Evolutionary conservation across 2,113 vertebrate species (phyloP).

Genomic region (Psilopsiagon aymara): DNA sequence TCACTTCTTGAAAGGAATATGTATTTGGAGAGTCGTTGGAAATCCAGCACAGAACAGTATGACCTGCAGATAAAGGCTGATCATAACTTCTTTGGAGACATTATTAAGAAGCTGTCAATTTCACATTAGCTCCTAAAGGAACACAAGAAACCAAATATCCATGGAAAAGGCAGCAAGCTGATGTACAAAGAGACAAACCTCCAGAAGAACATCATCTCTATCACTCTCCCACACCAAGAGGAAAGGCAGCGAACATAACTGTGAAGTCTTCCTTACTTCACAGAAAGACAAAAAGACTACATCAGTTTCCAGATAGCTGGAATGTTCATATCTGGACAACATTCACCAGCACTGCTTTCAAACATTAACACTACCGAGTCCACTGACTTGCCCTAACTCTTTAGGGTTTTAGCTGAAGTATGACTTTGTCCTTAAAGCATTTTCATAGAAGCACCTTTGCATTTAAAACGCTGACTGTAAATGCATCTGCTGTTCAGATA

Average conservation of each 20-base stretch:
- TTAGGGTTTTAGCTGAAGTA: background rate
- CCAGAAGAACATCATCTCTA: background rate
- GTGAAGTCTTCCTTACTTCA: background rate
- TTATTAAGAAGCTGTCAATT: fast-evolving
- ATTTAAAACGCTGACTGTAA: constrained; percentile 24
- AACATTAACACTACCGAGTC: background rate
- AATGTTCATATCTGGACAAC: background rate
- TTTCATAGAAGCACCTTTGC: constrained; percentile 37
- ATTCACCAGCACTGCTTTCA: background rate
- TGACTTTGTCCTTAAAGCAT: background rate
- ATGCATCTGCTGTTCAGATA: constrained; percentile 16
- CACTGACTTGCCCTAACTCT: background rate
- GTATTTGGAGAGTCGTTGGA: background rate
- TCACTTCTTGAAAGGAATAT: background rate
- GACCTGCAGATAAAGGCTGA: background rate
- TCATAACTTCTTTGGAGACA: background rate
- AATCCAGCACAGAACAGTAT: background rate
- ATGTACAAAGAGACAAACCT: background rate
- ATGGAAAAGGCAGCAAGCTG: background rate
- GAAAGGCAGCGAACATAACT: background rate
- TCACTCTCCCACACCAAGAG: background rate
- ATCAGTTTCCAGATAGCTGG: background rate
- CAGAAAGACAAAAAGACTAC: background rate
- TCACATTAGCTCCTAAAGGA: background rate
- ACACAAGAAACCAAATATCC: background rate